These are phyloP conservation scores for Escarpia spicata DNA, from an alignment of 2,888 invertebrate species.

Conservation along the genomic window DNA sequence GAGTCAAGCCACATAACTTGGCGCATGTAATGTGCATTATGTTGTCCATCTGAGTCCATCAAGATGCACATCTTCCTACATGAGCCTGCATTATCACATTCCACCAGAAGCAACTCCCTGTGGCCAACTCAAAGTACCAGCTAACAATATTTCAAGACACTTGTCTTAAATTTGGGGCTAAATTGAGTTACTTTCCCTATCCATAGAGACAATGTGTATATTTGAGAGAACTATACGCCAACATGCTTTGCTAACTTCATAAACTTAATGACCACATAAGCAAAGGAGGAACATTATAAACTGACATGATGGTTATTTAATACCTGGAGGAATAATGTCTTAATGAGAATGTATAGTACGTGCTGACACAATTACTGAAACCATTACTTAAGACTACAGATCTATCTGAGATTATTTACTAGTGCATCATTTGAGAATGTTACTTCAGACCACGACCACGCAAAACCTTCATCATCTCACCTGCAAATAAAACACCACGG, in stretches of 20 bases:
- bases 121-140: neutral
- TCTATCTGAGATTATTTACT: neutral
- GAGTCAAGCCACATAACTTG: neutral
- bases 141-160: neutral
- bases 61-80: neutral
- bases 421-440: neutral
- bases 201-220: neutral
- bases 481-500: neutral
- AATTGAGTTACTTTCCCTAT: neutral
- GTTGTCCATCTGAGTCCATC: neutral
- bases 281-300: neutral
- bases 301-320: neutral
- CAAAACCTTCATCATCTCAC: neutral
- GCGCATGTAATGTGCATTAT: neutral
- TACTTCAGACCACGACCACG: neutral
- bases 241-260: neutral
- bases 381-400: neutral
- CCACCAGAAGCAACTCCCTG: neutral
- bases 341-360: neutral
- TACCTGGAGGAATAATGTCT: neutral
- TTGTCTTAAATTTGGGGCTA: neutral
- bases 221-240: neutral
- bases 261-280: neutral
- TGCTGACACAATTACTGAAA: neutral
- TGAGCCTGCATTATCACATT: neutral